These are phyloP conservation scores for Crambe crambe DNA, from an alignment of 37 sponge, comb jelly and placozoan genomes.

Conservation along the genomic window DNA sequence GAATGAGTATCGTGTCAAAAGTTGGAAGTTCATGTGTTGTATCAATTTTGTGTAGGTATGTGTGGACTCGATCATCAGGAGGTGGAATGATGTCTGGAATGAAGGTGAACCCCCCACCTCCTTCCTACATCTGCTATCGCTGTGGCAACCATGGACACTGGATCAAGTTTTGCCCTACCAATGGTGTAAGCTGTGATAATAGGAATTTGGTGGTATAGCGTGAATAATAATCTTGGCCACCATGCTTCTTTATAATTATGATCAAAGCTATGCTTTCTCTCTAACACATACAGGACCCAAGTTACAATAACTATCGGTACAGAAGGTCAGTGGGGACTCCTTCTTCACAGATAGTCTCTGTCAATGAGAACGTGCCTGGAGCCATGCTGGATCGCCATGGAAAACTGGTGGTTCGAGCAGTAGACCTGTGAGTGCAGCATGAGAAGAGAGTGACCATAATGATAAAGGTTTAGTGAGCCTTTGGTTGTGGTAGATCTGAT, in stretches of 20 bases:
- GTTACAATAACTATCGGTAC: constrained; percentile 46
- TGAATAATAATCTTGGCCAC: too few species aligned
- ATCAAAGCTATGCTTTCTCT: too few species aligned
- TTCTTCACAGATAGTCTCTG: constrained; percentile 23
- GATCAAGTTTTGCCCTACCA: constrained; percentile 89
- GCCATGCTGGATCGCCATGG: constrained; percentile 67
- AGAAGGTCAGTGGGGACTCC: constrained; percentile 67
- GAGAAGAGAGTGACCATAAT: too few species aligned
- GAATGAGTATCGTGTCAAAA: neutral
- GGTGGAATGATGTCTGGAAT: neutral
- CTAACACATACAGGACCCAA: constrained; percentile 40
- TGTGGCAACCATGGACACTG: constrained; percentile 89
- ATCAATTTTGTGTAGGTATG: constrained; percentile 24
- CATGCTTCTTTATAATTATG: too few species aligned
- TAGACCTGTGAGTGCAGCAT: constrained; percentile 59
- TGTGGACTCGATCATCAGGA: neutral
- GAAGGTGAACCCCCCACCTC: constrained; percentile 60
- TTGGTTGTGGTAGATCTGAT: too few species aligned
- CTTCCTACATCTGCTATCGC: constrained; percentile 82
- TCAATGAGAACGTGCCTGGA: constrained; percentile 32
- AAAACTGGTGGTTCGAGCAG: constrained; percentile 44
- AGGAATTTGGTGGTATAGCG: too few species aligned
- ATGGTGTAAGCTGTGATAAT: constrained; percentile 57
- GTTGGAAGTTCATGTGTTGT: neutral
- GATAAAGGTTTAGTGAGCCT: too few species aligned